These are phyloP conservation scores for Andricus curvator DNA, from an alignment of 2,888 invertebrate genomes.

Conservation along the genomic window DNA sequence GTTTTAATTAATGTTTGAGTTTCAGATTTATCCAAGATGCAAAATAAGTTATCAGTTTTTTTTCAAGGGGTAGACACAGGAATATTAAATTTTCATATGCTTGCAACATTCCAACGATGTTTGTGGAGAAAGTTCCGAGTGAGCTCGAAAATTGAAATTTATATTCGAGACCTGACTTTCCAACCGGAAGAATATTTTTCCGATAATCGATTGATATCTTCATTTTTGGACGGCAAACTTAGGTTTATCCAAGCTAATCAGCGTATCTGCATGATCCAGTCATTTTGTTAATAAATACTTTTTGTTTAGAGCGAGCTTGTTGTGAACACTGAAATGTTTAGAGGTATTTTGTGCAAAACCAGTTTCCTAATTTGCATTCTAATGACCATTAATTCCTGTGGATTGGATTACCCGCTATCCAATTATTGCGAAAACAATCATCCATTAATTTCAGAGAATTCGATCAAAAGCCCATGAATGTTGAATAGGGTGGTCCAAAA, in stretches of 20 bases:
- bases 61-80: too few species aligned
- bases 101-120: not conserved
- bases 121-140: not conserved
- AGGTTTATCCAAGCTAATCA: not conserved
- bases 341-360: not conserved
- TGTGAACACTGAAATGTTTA: not conserved
- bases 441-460: constrained; percentile 2
- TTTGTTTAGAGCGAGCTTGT: not conserved
- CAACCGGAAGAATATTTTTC: constrained; percentile 1
- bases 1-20: too few species aligned
- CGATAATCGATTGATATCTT: not conserved
- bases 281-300: not conserved
- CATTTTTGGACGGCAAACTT: not conserved
- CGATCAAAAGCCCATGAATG: not conserved
- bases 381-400: constrained; percentile 4
- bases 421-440: not conserved
- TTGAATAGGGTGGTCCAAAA: not conserved
- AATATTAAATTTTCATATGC: not conserved
- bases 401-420: not conserved
- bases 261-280: not conserved
- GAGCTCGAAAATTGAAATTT: constrained; percentile 2
- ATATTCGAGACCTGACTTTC: not conserved
- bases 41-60: too few species aligned
- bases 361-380: constrained; percentile 12
- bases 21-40: too few species aligned